Conservation (phyloP, 2,113 vertebrate species). For the Lagopus muta region DNA sequence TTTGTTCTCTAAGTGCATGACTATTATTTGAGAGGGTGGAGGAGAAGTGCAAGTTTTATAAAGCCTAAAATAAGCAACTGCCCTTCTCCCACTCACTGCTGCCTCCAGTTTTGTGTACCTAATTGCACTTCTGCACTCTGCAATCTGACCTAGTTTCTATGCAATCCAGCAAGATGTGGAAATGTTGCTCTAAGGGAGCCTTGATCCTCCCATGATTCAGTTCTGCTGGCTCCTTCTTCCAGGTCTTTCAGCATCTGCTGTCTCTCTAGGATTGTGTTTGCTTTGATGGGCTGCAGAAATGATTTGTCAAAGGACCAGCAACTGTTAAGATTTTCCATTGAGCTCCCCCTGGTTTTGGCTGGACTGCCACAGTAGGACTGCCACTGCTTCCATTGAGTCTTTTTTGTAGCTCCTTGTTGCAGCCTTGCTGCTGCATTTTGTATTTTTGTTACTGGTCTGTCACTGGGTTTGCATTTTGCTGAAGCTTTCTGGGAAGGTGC, state of each 20-base stretch:
- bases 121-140: neutral
- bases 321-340: neutral
- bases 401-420: neutral
- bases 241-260: neutral
- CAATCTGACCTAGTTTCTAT: neutral
- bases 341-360: neutral
- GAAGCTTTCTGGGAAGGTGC: neutral
- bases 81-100: neutral
- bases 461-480: neutral
- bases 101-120: neutral
- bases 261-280: neutral
- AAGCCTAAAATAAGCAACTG: neutral
- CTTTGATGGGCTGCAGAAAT: neutral
- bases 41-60: conserved; percentile 6
- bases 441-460: neutral
- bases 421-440: neutral
- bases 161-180: neutral
- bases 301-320: neutral
- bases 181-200: neutral
- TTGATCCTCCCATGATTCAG: neutral
- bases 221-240: neutral
- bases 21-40: neutral
- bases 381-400: neutral
- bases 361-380: neutral
- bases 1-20: conserved; percentile 11